Base-by-base conservation (phyloP, 2,113 vertebrate genomes). In the Oncorhynchus tshawytscha region DNA sequence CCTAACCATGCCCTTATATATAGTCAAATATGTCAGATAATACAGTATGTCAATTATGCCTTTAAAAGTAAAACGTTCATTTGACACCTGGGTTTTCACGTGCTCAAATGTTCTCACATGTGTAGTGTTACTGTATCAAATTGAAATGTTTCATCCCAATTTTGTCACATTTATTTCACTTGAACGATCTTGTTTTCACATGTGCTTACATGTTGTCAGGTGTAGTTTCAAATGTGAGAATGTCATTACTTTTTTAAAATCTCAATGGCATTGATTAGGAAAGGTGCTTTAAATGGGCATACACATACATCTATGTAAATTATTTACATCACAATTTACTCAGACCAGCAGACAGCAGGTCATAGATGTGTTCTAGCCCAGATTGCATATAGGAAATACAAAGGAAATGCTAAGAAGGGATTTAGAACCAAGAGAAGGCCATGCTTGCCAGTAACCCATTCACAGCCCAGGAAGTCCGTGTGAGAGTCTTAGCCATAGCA, bases 171-270 rank as follows among this genome's bases (percentile, higher is more conserved):
- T 39, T 39, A 39, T 39, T 39, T 39, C 7, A 39, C 39, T 39
- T 39, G 34, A 39, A 34, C 1, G 8, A 39, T 39, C 7, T 39
- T 39, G 34, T 0, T 39, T 9, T 39, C 34, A 25, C 62, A 13
- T 64, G 60, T 24, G n/a, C 84, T 81, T 77, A 72, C 82, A 25
- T 24, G 13, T 24, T 66, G n/a, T 27, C 64, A 25, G 22, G 5
- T 13, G 3, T 25, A 13, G 13, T 81, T 74, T 67, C 71, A 82
- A 57, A 62, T 62, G 59, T 8, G 16, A 22, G 39, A 45, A 45
- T 45, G 9, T 11, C 9, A 45, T 45, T 3, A 45, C 39, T 45
- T 45, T 45, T 45, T 2, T 1, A 3, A 45, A 45, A 45, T 45
- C 39, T 45, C 8, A 45, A 45, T 45, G 39, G 9, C 39, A 45